phyloP scores from a whole-genome alignment of 2,113 vertebrate species.

The Bos javanicus region DNA sequence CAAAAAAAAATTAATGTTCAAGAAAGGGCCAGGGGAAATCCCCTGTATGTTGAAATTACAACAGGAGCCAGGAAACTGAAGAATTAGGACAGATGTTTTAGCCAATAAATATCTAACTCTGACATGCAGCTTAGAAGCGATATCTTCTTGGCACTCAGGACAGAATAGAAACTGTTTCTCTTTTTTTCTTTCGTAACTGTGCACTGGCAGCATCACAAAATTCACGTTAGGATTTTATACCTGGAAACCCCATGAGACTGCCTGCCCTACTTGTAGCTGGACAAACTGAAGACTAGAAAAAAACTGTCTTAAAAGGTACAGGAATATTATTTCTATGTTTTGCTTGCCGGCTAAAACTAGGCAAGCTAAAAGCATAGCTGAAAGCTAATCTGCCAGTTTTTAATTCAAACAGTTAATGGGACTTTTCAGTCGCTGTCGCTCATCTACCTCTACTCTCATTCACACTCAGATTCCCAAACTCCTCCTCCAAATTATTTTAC shows the following conservation, averaged over 20 bases:
- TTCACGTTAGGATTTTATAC: background rate
- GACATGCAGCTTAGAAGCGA: background rate
- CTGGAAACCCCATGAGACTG: background rate
- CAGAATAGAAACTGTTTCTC: background rate
- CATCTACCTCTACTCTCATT: background rate
- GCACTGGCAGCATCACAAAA: background rate
- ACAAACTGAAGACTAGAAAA: background rate
- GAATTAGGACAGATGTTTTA: slow-evolving; percentile 54
- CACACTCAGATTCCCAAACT: background rate
- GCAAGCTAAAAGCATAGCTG: background rate
- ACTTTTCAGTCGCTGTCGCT: background rate
- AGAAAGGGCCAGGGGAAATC: background rate
- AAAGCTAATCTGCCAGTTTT: background rate
- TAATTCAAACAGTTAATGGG: background rate
- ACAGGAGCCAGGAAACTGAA: slow-evolving; percentile 55
- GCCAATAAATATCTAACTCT: slow-evolving; percentile 5
- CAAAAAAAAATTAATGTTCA: background rate
- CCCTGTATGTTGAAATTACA: slow-evolving; percentile 47
- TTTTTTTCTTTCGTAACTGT: slow-evolving; percentile 9
- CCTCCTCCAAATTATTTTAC: background rate
- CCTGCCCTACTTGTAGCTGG: background rate
- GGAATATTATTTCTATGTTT: background rate
- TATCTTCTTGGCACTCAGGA: background rate
- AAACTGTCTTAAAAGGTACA: background rate
- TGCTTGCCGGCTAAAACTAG: background rate